Evolutionary conservation across 2,113 vertebrate species (phyloP).

Genomic region (Manacus vitellinus): DNA sequence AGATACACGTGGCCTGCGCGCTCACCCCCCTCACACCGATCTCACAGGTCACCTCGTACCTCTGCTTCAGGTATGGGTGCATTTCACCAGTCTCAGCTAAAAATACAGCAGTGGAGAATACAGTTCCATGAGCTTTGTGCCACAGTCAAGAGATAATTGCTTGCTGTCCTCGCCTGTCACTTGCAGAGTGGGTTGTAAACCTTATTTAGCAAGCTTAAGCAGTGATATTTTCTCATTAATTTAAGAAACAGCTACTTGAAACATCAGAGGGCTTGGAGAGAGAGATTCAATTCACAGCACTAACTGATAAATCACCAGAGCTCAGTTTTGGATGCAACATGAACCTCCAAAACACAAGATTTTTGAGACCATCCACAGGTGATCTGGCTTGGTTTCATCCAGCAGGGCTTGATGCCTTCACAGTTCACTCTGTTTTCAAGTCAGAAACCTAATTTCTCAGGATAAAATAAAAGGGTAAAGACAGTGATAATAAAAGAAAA

Average conservation of each 20-base stretch:
- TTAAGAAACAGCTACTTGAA: background rate
- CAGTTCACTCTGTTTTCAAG: slow-evolving; percentile 4
- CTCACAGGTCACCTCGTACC: background rate
- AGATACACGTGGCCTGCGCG: background rate
- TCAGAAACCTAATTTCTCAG: slow-evolving; percentile 44
- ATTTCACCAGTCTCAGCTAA: background rate
- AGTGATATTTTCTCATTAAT: background rate
- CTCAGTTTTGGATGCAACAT: background rate
- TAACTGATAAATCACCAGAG: background rate
- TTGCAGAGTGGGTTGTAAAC: slow-evolving; percentile 18
- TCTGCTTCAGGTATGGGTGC: background rate
- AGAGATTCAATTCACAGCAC: background rate
- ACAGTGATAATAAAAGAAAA: slow-evolving; percentile 61
- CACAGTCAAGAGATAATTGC: background rate
- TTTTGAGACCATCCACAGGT: background rate
- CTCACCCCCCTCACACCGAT: fast-evolving
- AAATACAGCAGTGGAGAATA: background rate
- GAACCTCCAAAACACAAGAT: background rate
- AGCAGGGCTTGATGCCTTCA: slow-evolving; percentile 36
- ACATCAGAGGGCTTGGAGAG: background rate
- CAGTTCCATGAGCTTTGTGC: background rate
- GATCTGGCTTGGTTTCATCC: background rate
- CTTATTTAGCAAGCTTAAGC: slow-evolving; percentile 14
- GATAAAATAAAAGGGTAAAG: slow-evolving; percentile 61
- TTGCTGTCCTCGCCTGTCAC: background rate